phyloP scores from a whole-genome alignment of 1,140 invertebrate species.

The Archegozetes longisetosus region DNA sequence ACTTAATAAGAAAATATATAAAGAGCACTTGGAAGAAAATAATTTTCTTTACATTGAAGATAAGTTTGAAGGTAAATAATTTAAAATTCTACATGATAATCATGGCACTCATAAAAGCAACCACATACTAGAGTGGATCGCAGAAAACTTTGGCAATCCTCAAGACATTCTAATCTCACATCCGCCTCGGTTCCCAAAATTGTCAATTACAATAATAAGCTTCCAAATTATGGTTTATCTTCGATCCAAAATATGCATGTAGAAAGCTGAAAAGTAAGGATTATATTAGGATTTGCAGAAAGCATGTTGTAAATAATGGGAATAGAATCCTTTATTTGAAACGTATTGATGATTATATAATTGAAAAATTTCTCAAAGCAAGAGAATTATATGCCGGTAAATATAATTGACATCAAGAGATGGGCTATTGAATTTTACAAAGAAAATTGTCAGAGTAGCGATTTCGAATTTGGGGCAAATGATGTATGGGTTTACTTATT shows the following conservation, averaged over 20 bases:
- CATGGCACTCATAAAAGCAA: no score
- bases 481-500: background rate
- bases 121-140: no score
- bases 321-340: background rate
- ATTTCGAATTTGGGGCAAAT: background rate
- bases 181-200: no score
- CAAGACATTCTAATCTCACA: no score
- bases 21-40: no score
- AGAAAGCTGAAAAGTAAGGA: background rate
- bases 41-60: no score
- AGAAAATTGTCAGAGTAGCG: no score
- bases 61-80: no score
- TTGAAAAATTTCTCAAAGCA: background rate
- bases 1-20: no score
- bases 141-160: no score
- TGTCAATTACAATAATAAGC: background rate
- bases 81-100: no score
- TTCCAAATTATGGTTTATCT: background rate
- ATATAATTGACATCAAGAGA: background rate
- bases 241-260: background rate
- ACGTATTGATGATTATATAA: background rate
- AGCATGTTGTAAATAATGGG: background rate
- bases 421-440: background rate
- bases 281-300: background rate
- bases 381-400: background rate